phyloP scores from a whole-genome alignment of 2,888 invertebrate genomes.

The Parasteatoda lunata region DNA sequence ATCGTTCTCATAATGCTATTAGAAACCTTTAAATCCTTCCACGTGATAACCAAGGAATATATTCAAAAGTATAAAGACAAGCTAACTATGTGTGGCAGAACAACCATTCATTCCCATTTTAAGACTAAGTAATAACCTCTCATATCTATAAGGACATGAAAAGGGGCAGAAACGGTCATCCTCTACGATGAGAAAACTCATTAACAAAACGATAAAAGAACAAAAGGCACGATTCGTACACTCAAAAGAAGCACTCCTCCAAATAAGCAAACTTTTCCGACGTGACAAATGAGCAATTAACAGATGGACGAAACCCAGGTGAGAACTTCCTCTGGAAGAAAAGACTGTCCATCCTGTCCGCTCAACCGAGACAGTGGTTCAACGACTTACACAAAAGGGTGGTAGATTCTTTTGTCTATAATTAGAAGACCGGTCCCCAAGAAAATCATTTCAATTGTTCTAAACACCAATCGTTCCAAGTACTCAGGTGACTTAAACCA shows the following conservation, averaged over 20 bases:
- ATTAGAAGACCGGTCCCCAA: not conserved
- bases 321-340: not conserved
- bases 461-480: too few relatives aligned
- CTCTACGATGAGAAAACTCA: not conserved
- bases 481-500: too few relatives aligned
- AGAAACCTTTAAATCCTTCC: too few relatives aligned
- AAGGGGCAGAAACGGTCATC: not conserved
- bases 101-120: too few relatives aligned
- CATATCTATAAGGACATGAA: too few relatives aligned
- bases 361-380: conserved; percentile 13
- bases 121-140: too few relatives aligned
- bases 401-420: not conserved
- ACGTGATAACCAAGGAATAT: too few relatives aligned
- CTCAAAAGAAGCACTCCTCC: not conserved
- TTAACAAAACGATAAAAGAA: not conserved
- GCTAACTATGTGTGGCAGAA: too few relatives aligned
- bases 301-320: not conserved
- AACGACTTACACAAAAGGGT: conserved; percentile 26
- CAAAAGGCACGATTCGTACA: not conserved
- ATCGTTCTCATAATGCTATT: too few relatives aligned
- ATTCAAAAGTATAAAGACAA: too few relatives aligned
- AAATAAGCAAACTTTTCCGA: not conserved
- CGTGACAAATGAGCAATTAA: not conserved
- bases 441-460: too few relatives aligned
- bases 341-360: not conserved